Percentiles rank a stretch among this genome's conserved stretches.
Conservation (phyloP, 2,113 vertebrate genomes). For the Bubo scandiacus region DNA sequence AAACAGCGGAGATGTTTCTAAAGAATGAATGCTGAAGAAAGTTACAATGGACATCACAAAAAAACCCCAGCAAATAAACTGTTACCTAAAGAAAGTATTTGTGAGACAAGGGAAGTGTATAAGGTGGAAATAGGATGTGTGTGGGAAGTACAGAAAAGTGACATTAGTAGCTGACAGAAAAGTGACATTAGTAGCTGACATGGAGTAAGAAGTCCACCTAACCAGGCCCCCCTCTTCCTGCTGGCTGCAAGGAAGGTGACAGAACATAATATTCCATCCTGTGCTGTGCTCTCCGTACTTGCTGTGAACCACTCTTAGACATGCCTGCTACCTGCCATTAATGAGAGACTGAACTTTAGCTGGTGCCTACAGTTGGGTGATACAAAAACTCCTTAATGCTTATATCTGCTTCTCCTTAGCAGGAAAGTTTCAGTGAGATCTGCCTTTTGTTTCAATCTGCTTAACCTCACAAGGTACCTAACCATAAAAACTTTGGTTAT, state of each 20-base stretch:
- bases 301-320: not conserved
- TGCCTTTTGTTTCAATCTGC: not conserved
- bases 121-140: not conserved
- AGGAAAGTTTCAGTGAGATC: not conserved
- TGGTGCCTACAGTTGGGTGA: not conserved
- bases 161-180: not conserved
- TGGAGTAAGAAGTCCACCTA: not conserved
- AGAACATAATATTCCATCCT: not conserved
- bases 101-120: not conserved
- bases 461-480: not conserved
- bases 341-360: not conserved
- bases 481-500: not conserved
- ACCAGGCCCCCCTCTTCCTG: rapidly evolving
- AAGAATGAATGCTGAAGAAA: not conserved
- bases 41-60: not conserved
- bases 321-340: not conserved
- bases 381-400: not conserved
- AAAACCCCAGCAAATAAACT: not conserved
- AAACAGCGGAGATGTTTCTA: not conserved
- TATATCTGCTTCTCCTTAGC: not conserved
- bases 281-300: no score
- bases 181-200: not conserved
- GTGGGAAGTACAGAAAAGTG: not conserved
- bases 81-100: not conserved
- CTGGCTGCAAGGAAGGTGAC: not conserved